Percentiles rank a stretch among this genome's conserved stretches.
These are phyloP conservation scores for Rattus rattus DNA, from an alignment of 2,113 vertebrate species.

Conservation along the genomic window DNA sequence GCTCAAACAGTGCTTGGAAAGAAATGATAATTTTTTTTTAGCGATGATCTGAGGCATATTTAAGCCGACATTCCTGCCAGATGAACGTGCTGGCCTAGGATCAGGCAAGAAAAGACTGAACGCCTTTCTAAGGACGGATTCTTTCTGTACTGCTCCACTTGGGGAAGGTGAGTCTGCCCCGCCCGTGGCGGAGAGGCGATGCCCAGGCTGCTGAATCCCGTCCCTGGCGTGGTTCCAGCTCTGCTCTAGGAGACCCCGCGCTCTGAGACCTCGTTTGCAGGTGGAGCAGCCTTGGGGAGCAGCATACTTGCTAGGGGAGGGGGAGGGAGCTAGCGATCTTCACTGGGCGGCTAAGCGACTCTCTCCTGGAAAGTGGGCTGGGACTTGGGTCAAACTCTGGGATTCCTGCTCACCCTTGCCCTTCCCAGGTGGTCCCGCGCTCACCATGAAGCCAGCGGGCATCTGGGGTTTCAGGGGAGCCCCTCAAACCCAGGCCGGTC, in stretches of 20 bases:
- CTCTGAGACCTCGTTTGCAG: background rate
- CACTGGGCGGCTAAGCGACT: background rate
- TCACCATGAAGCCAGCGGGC: background rate
- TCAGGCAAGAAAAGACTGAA: too few species aligned
- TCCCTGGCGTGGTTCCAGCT: accelerated
- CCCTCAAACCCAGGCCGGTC: accelerated
- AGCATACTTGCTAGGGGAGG: background rate
- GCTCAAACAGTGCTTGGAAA: background rate
- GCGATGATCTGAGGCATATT: background rate
- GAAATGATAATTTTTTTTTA: background rate
- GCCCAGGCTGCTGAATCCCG: background rate
- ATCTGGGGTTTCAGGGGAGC: background rate
- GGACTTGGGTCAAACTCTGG: background rate
- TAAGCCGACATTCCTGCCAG: too few species aligned
- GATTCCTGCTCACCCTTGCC: accelerated
- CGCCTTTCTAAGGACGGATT: background rate
- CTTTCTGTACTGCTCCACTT: background rate
- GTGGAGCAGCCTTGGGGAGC: background rate
- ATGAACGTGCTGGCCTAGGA: background rate
- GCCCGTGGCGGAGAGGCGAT: background rate
- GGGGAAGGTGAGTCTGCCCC: background rate
- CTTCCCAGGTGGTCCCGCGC: background rate
- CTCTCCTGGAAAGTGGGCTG: background rate
- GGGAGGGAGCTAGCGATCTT: background rate
- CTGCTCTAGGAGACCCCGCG: accelerated